Evolutionary conservation across 2,797 vertebrate species (phyloP).

Genomic region (Chrysocyon brachyurus): DNA sequence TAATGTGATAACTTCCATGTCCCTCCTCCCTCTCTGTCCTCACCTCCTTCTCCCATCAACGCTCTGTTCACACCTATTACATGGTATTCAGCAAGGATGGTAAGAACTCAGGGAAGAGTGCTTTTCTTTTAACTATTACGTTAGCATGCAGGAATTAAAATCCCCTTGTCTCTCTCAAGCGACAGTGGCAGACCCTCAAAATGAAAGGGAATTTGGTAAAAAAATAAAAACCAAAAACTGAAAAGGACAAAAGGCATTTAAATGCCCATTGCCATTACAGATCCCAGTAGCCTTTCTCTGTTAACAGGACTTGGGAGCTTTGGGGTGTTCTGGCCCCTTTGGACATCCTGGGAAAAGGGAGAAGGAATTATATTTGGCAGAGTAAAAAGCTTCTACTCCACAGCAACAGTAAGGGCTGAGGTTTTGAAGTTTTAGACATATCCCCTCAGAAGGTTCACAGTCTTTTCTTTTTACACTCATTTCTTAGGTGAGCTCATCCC

Average conservation of each 20-base stretch:
- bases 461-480: not conserved
- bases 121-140: not conserved
- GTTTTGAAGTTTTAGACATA: not conserved
- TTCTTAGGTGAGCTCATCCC: not conserved
- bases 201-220: not conserved
- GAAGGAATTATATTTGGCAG: not conserved
- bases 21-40: not conserved
- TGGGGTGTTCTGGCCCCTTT: not conserved
- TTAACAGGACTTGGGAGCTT: not conserved
- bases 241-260: not conserved
- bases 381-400: not conserved
- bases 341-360: not conserved
- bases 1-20: not conserved
- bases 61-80: not conserved
- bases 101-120: not conserved
- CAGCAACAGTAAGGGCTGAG: accelerated
- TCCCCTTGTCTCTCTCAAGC: not conserved
- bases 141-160: not conserved
- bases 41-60: not conserved
- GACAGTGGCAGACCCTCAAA: not conserved
- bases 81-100: not conserved
- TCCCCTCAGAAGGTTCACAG: not conserved
- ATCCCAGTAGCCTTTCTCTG: not conserved
- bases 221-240: not conserved
- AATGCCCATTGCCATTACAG: too few relatives aligned